Percentiles rank a stretch among this genome's conserved stretches.
Conservation (phyloP, 2,113 vertebrate genomes). For the Chionis minor region DNA sequence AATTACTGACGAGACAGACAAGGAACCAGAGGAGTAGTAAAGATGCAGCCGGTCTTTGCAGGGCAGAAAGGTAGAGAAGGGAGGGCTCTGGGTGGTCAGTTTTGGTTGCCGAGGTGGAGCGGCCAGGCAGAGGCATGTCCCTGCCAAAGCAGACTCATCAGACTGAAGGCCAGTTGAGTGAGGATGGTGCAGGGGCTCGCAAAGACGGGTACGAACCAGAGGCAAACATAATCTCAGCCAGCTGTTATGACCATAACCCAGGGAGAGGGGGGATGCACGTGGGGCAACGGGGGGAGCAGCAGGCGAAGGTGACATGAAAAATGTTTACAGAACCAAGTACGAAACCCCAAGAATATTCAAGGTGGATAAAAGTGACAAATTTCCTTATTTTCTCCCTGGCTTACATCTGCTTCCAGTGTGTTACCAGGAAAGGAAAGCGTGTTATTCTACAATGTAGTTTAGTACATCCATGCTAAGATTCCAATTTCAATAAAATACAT, state of each 20-base stretch:
- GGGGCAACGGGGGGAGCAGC: background rate
- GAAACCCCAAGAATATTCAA: background rate
- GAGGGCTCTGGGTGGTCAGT: background rate
- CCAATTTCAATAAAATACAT: background rate
- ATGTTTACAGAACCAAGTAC: background rate
- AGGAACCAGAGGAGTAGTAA: background rate
- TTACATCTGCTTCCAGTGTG: background rate
- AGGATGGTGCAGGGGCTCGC: background rate
- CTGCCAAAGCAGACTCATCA: background rate
- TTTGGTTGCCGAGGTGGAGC: background rate
- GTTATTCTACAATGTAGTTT: background rate
- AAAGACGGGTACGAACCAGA: background rate
- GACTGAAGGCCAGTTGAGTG: background rate
- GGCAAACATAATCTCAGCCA: background rate
- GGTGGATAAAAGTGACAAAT: background rate
- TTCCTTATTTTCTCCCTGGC: background rate
- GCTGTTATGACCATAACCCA: background rate
- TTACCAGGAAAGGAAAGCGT: background rate
- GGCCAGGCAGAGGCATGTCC: background rate
- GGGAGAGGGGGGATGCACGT: rapidly evolving
- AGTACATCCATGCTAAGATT: background rate
- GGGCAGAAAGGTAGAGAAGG: background rate
- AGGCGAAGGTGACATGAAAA: background rate
- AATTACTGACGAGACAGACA: background rate
- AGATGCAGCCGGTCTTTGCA: background rate